A percentile compares a stretch with the other conserved stretches of the same genome.
phyloP scores from a whole-genome alignment of 2,113 vertebrate species.

The Danio rerio region DNA sequence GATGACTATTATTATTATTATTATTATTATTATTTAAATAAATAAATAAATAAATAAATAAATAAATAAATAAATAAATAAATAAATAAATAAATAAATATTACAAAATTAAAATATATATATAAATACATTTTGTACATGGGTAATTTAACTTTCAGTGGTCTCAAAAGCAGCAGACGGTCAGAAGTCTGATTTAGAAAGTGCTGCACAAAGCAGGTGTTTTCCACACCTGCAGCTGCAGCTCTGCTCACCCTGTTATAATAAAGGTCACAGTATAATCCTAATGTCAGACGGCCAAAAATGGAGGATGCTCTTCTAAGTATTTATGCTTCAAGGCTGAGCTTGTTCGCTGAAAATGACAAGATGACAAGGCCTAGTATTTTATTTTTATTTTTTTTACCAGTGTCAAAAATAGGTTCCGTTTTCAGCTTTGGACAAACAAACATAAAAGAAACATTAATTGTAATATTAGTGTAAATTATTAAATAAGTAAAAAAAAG shows the following conservation, averaged over 20 bases:
- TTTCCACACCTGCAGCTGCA: background rate
- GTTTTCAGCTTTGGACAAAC: background rate
- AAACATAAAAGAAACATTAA: too few relatives aligned
- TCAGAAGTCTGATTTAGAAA: constrained; percentile 16
- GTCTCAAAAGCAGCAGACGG: constrained; percentile 4
- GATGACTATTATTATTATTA: too few relatives aligned
- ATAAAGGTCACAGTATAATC: constrained; percentile 1
- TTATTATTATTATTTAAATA: too few relatives aligned
- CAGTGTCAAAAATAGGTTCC: background rate
- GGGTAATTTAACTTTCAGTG: background rate
- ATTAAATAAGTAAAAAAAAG: too few relatives aligned
- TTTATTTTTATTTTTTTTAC: background rate
- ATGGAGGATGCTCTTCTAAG: background rate
- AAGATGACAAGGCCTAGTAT: background rate
- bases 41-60: too few relatives aligned
- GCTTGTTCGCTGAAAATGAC: constrained; percentile 4
- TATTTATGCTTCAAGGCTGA: background rate
- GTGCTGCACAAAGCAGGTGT: background rate
- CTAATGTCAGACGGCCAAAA: background rate
- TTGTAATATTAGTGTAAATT: too few relatives aligned
- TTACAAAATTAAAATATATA: too few relatives aligned
- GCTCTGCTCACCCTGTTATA: background rate
- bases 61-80: too few relatives aligned
- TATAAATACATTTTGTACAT: too few relatives aligned
- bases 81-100: too few relatives aligned